Evolutionary conservation across 2,113 vertebrate species (phyloP), one percentile per base, ranked within the genome.

Genomic region (Pelmatolapia mariae): DNA sequence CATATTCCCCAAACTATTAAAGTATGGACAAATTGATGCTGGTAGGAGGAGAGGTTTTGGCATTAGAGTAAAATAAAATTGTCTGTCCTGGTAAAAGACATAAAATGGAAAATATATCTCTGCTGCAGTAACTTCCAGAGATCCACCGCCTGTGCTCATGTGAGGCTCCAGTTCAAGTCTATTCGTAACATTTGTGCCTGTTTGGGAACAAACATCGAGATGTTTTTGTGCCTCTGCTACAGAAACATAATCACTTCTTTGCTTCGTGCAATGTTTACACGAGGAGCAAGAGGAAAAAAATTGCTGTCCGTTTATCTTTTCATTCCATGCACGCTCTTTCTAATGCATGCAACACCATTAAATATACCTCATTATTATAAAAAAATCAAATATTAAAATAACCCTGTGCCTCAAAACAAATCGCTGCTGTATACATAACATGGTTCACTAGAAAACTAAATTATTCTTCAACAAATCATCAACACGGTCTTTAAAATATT

Each of bases 211-310:
- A 47, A 24, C 40, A 3, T 9, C 0, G 22, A 18, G 13, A 40
- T 18, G 68, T 29, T 76, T 76, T 47, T 47, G 68, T 29, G 68
- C 4, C 68, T 29, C 68, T 73, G 68, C 38, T 1, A 7, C 66
- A 40, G 5, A 38, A 0, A 71, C 40, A 71, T 38, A 66, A 19
- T 66, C 33, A 40, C 2, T 71, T 40, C 11, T 40, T 40, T 26
- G n/a, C 66, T 10, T 73, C 8, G 1, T 0, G 66, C 38, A 73
- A 24, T 10, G 13, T 18, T 73, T 43, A 73, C 9, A 73, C 1
- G 22, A 47, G 22, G 9, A 10, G 22, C 15, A 45, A 0, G 8
- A 7, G n/a, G n/a, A n/a, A n/a, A 40, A 43, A 4, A 24, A 40
- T 10, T 0, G 68, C 40, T 11, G 68, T 5, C 8, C 0, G 1